phyloP scores from a whole-genome alignment of 2,888 invertebrate species.

The Congeria kusceri region DNA sequence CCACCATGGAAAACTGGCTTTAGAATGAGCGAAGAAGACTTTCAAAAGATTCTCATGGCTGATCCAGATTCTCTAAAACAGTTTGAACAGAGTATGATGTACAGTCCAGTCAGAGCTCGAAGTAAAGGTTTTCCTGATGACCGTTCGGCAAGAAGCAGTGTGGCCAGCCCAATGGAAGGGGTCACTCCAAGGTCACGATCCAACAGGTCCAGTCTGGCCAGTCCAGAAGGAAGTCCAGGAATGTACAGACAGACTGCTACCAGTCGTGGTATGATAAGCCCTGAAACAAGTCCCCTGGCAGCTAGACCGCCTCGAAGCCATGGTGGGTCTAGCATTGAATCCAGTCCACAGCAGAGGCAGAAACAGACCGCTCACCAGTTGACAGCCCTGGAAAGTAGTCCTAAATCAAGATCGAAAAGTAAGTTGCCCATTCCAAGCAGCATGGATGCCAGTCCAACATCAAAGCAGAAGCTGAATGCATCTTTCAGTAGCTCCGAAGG shows the following conservation, averaged over 20 bases:
- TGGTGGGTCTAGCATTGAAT: conserved; percentile 34
- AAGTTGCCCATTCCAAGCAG: conserved; percentile 40
- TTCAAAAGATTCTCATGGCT: conserved; percentile 56
- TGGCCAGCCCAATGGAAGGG: conserved; percentile 56
- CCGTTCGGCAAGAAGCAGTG: conserved; percentile 51
- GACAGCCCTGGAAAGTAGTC: conserved; percentile 41
- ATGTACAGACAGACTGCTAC: conserved; percentile 31
- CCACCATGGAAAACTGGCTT: conserved; percentile 40
- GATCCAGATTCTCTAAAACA: conserved; percentile 62
- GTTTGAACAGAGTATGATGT: conserved; percentile 65
- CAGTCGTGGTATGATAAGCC: conserved; percentile 51
- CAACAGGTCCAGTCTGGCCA: conserved; percentile 53
- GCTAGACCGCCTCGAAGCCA: conserved; percentile 44
- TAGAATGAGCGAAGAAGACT: conserved; percentile 62
- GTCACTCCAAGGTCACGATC: conserved; percentile 35
- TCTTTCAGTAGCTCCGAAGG: conserved; percentile 56
- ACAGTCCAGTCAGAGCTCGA: conserved; percentile 57
- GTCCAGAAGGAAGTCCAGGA: conserved; percentile 60
- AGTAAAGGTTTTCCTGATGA: conserved; percentile 39
- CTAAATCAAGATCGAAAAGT: conserved; percentile 38
- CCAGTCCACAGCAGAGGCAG: conserved; percentile 45
- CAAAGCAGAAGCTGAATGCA: conserved; percentile 36
- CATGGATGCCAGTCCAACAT: conserved; percentile 47
- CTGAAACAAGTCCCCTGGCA: conserved; percentile 59
- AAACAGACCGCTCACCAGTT: conserved; percentile 26